Conservation (phyloP, 2,113 vertebrate species). For the Synodontis membranacea region DNA sequence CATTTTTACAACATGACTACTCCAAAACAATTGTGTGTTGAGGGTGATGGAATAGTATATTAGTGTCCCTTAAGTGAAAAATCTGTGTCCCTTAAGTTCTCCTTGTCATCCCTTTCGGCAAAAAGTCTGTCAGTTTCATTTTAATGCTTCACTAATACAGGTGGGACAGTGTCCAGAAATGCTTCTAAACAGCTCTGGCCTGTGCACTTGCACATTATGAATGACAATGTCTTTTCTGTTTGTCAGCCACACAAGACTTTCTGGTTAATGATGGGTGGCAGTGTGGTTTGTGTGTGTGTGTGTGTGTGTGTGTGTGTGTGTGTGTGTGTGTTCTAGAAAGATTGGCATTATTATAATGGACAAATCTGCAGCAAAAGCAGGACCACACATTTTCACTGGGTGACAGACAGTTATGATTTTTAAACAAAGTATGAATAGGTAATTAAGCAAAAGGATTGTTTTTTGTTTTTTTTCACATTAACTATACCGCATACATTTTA, state of each 20-base stretch:
- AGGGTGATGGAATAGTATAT: constrained; percentile 63
- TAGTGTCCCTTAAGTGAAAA: constrained; percentile 44
- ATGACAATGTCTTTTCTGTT: constrained; percentile 57
- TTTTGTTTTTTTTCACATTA: not conserved
- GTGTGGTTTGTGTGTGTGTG: constrained; percentile 33
- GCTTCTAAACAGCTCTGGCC: constrained; percentile 45
- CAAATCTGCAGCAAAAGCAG: constrained; percentile 69
- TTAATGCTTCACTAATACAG: constrained; percentile 68
- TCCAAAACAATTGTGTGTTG: constrained; percentile 58
- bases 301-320: constrained; percentile 52
- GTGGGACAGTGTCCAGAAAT: constrained; percentile 60
- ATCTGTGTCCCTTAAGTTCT: constrained; percentile 48
- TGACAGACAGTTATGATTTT: not conserved
- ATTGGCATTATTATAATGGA: constrained; percentile 68
- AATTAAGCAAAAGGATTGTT: not conserved
- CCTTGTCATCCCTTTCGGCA: constrained; percentile 51
- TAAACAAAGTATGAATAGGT: not conserved
- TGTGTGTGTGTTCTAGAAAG: constrained; percentile 58
- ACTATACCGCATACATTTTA: not conserved
- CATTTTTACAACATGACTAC: constrained; percentile 62
- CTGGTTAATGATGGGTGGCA: constrained; percentile 52
- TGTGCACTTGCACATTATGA: constrained; percentile 39
- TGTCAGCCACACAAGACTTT: constrained; percentile 44
- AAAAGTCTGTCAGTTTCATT: constrained; percentile 71
- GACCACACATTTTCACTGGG: constrained; percentile 39